Percentiles rank a stretch among this genome's conserved stretches.
phyloP scores from a whole-genome alignment of 2,113 vertebrate genomes.

The Alectura lathami region DNA sequence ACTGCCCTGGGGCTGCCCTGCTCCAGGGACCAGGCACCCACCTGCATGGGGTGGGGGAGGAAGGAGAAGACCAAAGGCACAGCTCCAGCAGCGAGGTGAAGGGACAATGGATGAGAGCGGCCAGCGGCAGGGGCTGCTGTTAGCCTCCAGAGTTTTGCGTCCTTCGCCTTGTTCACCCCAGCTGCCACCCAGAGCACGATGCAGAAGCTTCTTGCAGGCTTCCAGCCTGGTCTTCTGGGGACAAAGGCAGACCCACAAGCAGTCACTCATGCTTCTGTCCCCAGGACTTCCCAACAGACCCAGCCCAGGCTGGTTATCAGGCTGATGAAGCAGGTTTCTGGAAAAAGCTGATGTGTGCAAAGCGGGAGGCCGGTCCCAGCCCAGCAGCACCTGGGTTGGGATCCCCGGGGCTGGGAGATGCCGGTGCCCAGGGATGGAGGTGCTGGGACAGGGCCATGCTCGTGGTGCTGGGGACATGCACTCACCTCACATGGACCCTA shows the following conservation, averaged over 20 bases:
- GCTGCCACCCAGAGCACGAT: neutral
- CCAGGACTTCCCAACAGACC: neutral
- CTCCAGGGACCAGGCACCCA: neutral
- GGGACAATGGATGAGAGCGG: neutral
- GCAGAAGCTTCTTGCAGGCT: neutral
- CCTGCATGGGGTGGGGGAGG: neutral
- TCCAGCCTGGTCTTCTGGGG: neutral
- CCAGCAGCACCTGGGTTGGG: fast-evolving
- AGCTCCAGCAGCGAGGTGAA: neutral
- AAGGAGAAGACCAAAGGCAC: neutral
- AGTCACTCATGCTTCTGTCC: neutral
- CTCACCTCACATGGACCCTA: neutral
- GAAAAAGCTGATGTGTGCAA: neutral
- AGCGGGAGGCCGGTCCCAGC: neutral
- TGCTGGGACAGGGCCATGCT: neutral
- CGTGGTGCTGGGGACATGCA: neutral
- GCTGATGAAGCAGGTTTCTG: neutral
- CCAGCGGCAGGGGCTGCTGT: neutral
- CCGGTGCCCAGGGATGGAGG: neutral
- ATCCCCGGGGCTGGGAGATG: neutral
- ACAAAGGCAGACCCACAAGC: neutral
- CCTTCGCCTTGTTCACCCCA: neutral
- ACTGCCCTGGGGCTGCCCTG: fast-evolving
- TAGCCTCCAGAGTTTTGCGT: neutral
- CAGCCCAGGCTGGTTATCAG: neutral